Evolutionary conservation across 53 echinoderm and acorn worm species (phyloP), one percentile per base, ranked within the genome.

Genomic region (Patiria pectinifera): DNA sequence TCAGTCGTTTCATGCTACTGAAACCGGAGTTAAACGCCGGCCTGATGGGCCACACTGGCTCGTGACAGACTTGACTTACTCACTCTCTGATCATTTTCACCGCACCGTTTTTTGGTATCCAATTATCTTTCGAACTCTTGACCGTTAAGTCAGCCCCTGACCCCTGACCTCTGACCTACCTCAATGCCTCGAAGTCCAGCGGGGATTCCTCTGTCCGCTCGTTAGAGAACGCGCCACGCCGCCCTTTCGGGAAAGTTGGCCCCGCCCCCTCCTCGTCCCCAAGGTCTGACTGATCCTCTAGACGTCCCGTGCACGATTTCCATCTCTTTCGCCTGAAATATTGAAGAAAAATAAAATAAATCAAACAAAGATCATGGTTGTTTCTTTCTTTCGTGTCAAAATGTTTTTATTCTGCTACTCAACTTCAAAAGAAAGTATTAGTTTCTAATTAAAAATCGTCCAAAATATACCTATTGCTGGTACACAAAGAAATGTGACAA

Each of bases 151-250:
- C 35, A 35, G 35, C 35, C 15, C 74, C 21, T n/a, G 45, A 46
- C 47, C 18, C 53, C 21, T n/a, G 45, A n/a, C 44, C 2, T 58
- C 26, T 49, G 59, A 13, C 83, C 53, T 83, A 94, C 94, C 92
- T 92, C 26, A 94, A 70, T 12, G 92, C 76, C 35, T 82, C 88
- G 24, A 92, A 83, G 26, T 91, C 69, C 2, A 94, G 83, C 15
- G 84, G 87, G 2, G 83, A 74, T 2, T 63, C 46, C 60, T 71
- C 86, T n/a, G 77, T 86, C 16, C 94, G 70, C 16, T 91, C 62
- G 10, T 91, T 89, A 19, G 87, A 94, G 80, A 94, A 91, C 15
- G 83, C 91, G 22, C 84, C 78, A 19, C 94, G 94, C 11, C 94
- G 86, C n/a, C 47, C 61, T 7, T 86, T 78, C 3, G 91, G 86